These are phyloP conservation scores for Seladonia tumulorum DNA, from an alignment of 2,888 invertebrate species.

Conservation along the genomic window DNA sequence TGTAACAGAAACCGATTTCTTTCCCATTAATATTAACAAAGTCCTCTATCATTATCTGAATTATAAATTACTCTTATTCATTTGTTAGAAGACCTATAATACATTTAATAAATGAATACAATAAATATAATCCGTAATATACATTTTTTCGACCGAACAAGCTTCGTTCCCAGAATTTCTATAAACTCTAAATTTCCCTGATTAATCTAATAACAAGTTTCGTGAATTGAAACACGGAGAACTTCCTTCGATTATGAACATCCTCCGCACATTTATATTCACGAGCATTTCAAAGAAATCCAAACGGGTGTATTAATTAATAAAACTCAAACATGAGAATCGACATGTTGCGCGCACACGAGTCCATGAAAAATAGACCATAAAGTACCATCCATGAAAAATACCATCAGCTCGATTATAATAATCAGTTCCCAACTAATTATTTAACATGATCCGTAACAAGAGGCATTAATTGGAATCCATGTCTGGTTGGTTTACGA, in stretches of 20 bases:
- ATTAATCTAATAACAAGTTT: neutral
- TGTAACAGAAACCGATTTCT: neutral
- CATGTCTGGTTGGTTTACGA: neutral
- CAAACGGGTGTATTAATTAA: neutral
- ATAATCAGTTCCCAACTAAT: neutral
- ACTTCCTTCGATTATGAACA: neutral
- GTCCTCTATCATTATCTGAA: neutral
- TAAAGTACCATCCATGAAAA: neutral
- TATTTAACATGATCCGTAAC: neutral
- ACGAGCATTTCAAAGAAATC: neutral
- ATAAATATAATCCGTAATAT: no score
- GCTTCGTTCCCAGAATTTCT: no score
- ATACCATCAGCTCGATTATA: neutral
- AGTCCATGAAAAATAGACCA: neutral
- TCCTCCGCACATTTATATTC: neutral
- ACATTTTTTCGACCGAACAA: neutral
- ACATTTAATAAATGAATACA: no score
- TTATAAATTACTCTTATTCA: no score
- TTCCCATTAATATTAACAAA: neutral
- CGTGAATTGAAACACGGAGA: neutral
- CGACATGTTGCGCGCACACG: neutral
- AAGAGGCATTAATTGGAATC: neutral
- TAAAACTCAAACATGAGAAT: neutral
- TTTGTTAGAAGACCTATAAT: no score
- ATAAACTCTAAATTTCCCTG: neutral